Percentiles rank a stretch among this genome's conserved stretches.
phyloP scores from a whole-genome alignment of 1,140 invertebrate genomes.

The Polypedilum pembai region DNA sequence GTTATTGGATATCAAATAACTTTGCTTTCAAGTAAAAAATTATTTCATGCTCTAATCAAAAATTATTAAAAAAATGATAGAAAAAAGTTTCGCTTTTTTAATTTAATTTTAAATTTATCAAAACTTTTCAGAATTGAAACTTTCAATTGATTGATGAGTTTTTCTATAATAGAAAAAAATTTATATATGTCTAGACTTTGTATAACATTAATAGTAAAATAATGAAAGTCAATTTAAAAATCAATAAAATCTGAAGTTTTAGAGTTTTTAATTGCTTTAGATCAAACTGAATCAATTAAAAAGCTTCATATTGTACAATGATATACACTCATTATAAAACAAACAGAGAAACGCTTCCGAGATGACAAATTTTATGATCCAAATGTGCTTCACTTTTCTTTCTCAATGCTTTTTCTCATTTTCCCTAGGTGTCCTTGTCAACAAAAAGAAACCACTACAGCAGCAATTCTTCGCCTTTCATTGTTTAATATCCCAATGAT shows the following conservation, averaged over 20 bases:
- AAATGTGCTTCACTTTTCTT: neutral
- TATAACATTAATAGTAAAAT: neutral
- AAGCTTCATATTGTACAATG: neutral
- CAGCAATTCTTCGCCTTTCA: neutral
- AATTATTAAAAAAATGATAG: no score
- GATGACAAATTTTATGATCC: constrained; percentile 20
- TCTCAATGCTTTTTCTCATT: neutral
- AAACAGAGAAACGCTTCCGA: neutral
- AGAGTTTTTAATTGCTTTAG: neutral
- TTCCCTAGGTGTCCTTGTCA: neutral
- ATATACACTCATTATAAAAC: neutral
- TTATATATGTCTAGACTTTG: no score
- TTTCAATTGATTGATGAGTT: neutral
- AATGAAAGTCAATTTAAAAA: neutral
- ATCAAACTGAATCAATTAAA: neutral
- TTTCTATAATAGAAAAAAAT: no score
- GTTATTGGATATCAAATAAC: no score
- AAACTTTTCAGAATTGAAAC: no score
- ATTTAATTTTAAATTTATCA: no score
- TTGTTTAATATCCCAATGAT: neutral
- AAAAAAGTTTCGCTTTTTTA: no score
- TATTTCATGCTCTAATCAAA: no score
- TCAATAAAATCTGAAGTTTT: neutral
- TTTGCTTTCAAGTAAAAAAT: no score
- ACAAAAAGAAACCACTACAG: neutral